phyloP scores from a whole-genome alignment of 2,797 vertebrate genomes.

The Rhodeus uyekii region DNA sequence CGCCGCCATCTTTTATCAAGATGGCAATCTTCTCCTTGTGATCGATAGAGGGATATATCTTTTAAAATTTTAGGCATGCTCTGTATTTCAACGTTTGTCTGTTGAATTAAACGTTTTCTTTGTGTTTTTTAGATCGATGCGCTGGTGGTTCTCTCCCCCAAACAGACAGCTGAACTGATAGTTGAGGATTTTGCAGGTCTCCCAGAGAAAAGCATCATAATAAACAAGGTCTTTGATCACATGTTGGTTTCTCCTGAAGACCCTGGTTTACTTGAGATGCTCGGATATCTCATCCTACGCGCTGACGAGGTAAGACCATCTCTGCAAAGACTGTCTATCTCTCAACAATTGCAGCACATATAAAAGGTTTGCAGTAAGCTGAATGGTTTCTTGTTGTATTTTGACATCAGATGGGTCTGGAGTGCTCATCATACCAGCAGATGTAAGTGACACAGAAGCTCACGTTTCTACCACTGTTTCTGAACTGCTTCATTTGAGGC shows the following conservation, averaged over 20 bases:
- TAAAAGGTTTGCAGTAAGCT: background rate
- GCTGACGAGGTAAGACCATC: slow-evolving; percentile 30
- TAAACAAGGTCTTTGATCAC: slow-evolving; percentile 38
- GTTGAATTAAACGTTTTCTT: background rate
- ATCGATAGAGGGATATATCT: too few relatives aligned
- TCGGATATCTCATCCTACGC: slow-evolving; percentile 33
- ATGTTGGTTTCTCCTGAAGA: slow-evolving; percentile 16
- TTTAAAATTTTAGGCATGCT: background rate
- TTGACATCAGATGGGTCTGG: slow-evolving; percentile 25
- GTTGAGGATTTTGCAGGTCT: slow-evolving; percentile 36
- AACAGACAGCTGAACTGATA: slow-evolving; percentile 55
- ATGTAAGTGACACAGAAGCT: slow-evolving; percentile 44
- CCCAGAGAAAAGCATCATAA: slow-evolving; percentile 30
- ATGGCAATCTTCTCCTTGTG: too few relatives aligned
- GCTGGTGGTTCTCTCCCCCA: slow-evolving; percentile 36
- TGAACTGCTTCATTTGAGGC: background rate
- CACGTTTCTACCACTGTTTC: background rate
- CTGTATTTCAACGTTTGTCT: background rate
- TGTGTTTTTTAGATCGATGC: slow-evolving; percentile 47
- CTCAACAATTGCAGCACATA: background rate
- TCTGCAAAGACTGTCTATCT: background rate
- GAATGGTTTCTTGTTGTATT: background rate
- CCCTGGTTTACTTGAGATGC: slow-evolving; percentile 21
- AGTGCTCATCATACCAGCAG: slow-evolving; percentile 42
- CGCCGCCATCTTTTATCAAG: too few relatives aligned